Conservation (phyloP, 2,888 invertebrate genomes). For the Criorhina ranunculi region DNA sequence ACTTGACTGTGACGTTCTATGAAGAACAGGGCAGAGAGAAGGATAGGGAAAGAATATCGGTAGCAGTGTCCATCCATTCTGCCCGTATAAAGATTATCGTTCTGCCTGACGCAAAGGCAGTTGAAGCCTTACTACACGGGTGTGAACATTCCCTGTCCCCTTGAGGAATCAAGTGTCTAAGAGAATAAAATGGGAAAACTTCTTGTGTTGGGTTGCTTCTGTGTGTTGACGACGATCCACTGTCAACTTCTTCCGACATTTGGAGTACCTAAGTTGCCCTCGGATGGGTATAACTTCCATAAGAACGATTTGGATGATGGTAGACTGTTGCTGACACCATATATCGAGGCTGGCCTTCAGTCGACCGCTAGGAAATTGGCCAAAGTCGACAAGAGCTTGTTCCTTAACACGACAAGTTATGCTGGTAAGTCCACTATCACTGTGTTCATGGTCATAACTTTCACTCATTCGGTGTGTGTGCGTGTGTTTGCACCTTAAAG, state of each 20-base stretch:
- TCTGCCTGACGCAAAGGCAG: constrained; percentile 62
- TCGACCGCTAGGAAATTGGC: constrained; percentile 77
- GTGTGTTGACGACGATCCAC: constrained; percentile 22
- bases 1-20: constrained; percentile 27
- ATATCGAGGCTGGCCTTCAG: constrained; percentile 81
- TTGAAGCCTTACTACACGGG: constrained; percentile 63
- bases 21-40: constrained; percentile 28
- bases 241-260: constrained; percentile 76
- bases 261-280: constrained; percentile 67
- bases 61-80: constrained; percentile 42
- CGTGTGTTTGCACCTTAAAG: constrained; percentile 73
- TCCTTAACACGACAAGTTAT: constrained; percentile 84
- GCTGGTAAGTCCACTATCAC: constrained; percentile 82
- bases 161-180: not conserved
- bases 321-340: constrained; percentile 84
- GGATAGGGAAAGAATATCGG: constrained; percentile 45
- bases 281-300: constrained; percentile 51
- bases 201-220: constrained; percentile 27
- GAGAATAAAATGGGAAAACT: constrained; percentile 32
- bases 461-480: constrained; percentile 31
- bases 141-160: constrained; percentile 42
- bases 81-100: constrained; percentile 71
- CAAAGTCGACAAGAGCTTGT: constrained; percentile 81
- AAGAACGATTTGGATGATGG: constrained; percentile 70
- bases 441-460: constrained; percentile 38